These are phyloP conservation scores for Triplophysa rosa DNA, from an alignment of 2,113 vertebrate genomes.

Conservation along the genomic window DNA sequence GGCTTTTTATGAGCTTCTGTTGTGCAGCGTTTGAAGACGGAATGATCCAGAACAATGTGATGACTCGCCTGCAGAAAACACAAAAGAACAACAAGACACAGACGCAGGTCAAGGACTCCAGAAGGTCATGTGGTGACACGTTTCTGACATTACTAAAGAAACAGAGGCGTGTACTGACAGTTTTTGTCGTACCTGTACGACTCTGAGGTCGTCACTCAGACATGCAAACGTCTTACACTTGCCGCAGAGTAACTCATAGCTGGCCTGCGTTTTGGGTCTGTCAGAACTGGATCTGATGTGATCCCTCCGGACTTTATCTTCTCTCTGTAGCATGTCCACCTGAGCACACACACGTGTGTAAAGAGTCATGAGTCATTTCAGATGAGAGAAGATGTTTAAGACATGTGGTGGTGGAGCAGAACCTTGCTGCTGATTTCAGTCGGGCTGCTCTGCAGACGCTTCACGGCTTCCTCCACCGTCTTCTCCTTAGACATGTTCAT, in stretches of 20 bases:
- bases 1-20: slow-evolving; percentile 44
- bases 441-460: slow-evolving; percentile 37
- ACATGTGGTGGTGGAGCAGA: not conserved
- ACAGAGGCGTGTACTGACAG: no score
- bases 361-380: not conserved
- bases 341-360: slow-evolving; percentile 45
- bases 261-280: slow-evolving; percentile 30
- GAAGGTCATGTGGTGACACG: no score
- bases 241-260: slow-evolving; percentile 50
- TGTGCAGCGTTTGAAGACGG: slow-evolving; percentile 44
- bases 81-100: not conserved
- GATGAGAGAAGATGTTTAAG: not conserved
- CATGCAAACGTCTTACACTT: slow-evolving; percentile 58
- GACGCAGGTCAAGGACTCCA: no score
- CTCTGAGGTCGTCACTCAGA: slow-evolving; percentile 48
- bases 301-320: slow-evolving; percentile 40
- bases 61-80: slow-evolving; percentile 51
- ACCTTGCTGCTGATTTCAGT: slow-evolving; percentile 19
- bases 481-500: slow-evolving; percentile 54
- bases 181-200: slow-evolving; percentile 48
- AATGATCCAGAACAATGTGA: slow-evolving; percentile 55
- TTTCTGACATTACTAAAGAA: no score
- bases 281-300: not conserved
- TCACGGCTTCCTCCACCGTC: slow-evolving; percentile 56
- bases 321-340: slow-evolving; percentile 52